phyloP scores from a whole-genome alignment of 2,113 vertebrate species.

The Pachycephala philippinensis region DNA sequence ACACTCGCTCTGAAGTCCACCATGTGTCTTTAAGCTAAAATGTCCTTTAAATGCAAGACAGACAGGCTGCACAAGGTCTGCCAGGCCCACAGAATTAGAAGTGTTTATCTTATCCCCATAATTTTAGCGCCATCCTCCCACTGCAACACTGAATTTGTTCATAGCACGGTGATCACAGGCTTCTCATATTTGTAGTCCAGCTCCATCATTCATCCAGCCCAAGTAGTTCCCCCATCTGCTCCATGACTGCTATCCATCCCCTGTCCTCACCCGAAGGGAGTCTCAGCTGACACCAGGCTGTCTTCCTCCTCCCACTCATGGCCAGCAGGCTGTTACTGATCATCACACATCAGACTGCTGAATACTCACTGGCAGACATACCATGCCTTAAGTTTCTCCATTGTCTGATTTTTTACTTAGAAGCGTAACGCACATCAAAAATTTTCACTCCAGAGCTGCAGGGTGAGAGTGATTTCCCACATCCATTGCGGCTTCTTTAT shows the following conservation, averaged over 20 bases:
- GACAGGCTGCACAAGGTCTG: not conserved
- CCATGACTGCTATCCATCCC: fast-evolving
- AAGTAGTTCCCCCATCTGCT: not conserved
- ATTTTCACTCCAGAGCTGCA: not conserved
- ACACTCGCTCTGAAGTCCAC: not conserved
- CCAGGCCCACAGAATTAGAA: not conserved
- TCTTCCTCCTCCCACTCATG: not conserved
- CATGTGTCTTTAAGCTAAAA: constrained; percentile 10
- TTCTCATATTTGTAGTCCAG: not conserved
- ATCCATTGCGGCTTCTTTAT: not conserved
- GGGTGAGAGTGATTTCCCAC: not conserved
- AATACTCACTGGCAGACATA: not conserved
- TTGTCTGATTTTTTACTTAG: not conserved
- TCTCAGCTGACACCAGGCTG: not conserved
- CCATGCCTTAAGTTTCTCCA: not conserved
- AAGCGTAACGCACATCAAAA: not conserved
- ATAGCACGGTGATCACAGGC: not conserved
- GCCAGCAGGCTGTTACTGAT: not conserved
- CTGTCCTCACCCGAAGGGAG: fast-evolving
- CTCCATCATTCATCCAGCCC: not conserved
- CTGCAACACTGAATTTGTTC: not conserved
- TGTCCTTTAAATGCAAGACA: not conserved
- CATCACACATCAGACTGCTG: not conserved
- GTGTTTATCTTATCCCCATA: not conserved
- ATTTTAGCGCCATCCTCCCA: not conserved